Evolutionary conservation across 2,888 invertebrate species (phyloP), one percentile per base, ranked within the genome.

Genomic region (Oscheius myriophilus): DNA sequence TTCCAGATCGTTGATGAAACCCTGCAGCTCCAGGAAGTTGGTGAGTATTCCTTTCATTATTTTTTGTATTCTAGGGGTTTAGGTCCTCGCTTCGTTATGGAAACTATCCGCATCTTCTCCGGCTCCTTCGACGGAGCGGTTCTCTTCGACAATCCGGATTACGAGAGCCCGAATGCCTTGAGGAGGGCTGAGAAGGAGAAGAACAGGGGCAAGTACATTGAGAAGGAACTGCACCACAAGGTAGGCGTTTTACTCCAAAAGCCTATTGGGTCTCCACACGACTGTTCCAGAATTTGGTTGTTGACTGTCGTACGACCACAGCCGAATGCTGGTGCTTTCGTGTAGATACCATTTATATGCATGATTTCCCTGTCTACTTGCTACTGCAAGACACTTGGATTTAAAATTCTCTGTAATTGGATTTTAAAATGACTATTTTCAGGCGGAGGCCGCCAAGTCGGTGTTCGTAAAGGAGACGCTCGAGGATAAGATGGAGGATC

Each of bases 1-100:
- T 98, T 93, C 87, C 97, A 99, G 89, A 95, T 99, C 82, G 90
- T 97, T 41, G 94, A 95, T 57, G 95, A 95, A 89, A 95, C 95
- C 67, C 86, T 87, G 70, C 94, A 94, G 55, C 89, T 98, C 66
- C 92, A 94, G 65, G 98, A 98, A 91, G 93, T 98, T 83, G 97
- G 93, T 92, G 1, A 18, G 54, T 41, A 62, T 23, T 16, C 3
- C n/a, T 23, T 18, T 55, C n/a, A 2, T 18, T 26, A 23, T 52
- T 26, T 7, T 26, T 14, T 25, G 16, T 16, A 16, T 21, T 21
- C 26, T 59, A 21, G 23, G 3, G 11, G 79, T 79, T 52, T 79
- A 89, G 90, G 91, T 42, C 91, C 91, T 18, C 87, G 91, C 75
- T 90, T 91, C 88, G 90, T 90, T 49, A 87, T 91, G 68, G 91